phyloP scores from a whole-genome alignment of 2,113 vertebrate genomes.

The Bombycilla garrulus region DNA sequence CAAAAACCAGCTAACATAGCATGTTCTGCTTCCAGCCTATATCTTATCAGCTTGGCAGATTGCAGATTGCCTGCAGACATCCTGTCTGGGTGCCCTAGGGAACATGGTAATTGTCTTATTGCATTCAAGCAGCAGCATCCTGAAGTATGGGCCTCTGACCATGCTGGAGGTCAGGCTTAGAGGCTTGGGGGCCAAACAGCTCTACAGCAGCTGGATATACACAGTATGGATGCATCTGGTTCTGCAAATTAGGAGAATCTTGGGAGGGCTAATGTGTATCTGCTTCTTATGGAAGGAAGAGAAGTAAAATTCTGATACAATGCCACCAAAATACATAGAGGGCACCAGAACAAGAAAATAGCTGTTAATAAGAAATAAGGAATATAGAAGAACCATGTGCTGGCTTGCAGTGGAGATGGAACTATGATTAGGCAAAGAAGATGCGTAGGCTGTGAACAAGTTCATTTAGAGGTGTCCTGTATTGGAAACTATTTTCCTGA shows the following conservation, averaged over 20 bases:
- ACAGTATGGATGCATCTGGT: not conserved
- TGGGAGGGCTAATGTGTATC: not conserved
- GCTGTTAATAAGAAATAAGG: not conserved
- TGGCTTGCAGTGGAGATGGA: not conserved
- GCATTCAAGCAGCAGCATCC: not conserved
- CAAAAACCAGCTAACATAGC: not conserved
- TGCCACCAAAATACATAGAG: not conserved
- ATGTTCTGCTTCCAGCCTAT: not conserved
- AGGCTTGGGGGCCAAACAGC: not conserved
- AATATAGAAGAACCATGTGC: not conserved
- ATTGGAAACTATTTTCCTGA: not conserved
- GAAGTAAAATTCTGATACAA: not conserved
- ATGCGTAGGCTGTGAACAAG: not conserved
- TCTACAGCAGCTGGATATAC: not conserved
- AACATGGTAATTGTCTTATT: not conserved
- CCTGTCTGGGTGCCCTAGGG: slow-evolving; percentile 5
- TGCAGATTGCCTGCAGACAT: slow-evolving; percentile 34
- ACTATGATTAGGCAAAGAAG: not conserved
- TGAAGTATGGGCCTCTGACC: not conserved
- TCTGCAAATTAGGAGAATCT: not conserved
- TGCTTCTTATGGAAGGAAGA: not conserved
- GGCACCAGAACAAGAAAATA: not conserved
- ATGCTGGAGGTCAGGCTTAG: not conserved
- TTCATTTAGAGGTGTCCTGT: not conserved
- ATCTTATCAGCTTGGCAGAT: not conserved